Evolutionary conservation across 2,113 vertebrate species (phyloP), one percentile per base, ranked within the genome.

Genomic region (Erinaceus europaeus): DNA sequence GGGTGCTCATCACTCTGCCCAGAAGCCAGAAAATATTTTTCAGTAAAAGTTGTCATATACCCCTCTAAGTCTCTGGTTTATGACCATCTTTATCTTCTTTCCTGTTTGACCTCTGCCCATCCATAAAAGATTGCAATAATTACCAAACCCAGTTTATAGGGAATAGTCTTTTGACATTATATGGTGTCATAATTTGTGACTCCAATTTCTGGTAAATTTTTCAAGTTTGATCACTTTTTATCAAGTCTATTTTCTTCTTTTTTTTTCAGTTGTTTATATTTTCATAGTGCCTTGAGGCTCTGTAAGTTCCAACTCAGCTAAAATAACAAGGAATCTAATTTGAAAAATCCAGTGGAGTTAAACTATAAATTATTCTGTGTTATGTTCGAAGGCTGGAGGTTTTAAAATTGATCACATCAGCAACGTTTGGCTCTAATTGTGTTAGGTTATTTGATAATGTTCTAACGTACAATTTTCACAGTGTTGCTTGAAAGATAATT

Each of bases 241-340:
- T 89, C 93, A 93, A 90, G 91, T 83, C 69, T 67, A 50, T 73
- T 38, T 94, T 92, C 44, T 81, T 57, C 75, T 72, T 50, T 38
- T 59, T 91, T 80, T 72, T 86, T 34, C 52, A n/a, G 32, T 69
- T 82, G 46, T 36, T 92, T 92, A 52, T 65, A 72, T 82, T 55
- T 93, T 92, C 76, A 73, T 77, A 75, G 61, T 32, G 75, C 93
- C 96, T 92, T 91, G 81, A 94, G 95, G 88, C 88, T 94, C 87
- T 91, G 59, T 73, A 80, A 92, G 71, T 88, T 94, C 86, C 87
- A 87, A 87, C 79, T 96, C 94, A 94, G 90, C 93, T 94, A 89
- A 96, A 97, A 94, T 92, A 97, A 94, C 89, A 94, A 77, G 80
- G 88, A 97, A 96, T 96, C 94, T 96, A 97, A 97, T 97, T 96